Evolutionary conservation across 2,113 vertebrate genomes (phyloP).

Genomic region (Strix uralensis): DNA sequence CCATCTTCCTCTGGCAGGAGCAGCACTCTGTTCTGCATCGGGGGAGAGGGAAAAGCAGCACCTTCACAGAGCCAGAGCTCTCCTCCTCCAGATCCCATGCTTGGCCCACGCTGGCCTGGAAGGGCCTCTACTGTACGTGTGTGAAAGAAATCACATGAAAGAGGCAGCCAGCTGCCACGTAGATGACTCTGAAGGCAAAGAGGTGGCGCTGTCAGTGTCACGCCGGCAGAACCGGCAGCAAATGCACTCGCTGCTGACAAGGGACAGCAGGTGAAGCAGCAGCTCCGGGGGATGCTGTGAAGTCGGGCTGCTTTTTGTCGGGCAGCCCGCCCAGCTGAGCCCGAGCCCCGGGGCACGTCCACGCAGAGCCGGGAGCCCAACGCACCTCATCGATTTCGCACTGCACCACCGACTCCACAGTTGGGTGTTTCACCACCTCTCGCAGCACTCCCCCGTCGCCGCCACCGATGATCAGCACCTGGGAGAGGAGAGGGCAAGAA

Average conservation of each 20-base stretch:
- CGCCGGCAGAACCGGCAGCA: background rate
- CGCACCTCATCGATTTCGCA: slow-evolving; percentile 97
- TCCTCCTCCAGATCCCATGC: background rate
- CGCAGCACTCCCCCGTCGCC: slow-evolving; percentile 94
- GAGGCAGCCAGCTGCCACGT: slow-evolving; percentile 52
- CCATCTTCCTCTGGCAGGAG: background rate
- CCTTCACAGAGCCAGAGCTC: background rate
- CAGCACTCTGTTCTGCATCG: rapidly evolving
- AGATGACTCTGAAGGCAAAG: slow-evolving; percentile 14
- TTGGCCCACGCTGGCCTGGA: background rate
- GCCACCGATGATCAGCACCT: slow-evolving; percentile 97
- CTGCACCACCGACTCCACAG: slow-evolving; percentile 91
- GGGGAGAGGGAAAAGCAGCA: background rate
- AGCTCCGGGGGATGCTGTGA: background rate
- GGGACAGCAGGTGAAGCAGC: slow-evolving; percentile 18
- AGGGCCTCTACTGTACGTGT: background rate
- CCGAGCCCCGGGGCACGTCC: background rate
- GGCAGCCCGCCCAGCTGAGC: background rate
- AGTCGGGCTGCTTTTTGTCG: rapidly evolving
- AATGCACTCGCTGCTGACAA: background rate
- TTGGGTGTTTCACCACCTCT: slow-evolving; percentile 91
- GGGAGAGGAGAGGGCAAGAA: background rate
- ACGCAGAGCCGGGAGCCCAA: background rate
- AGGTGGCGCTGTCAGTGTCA: slow-evolving; percentile 48
- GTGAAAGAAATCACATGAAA: background rate